Base-by-base conservation (phyloP, 2,113 vertebrate species). In the Melanerpes formicivorus region DNA sequence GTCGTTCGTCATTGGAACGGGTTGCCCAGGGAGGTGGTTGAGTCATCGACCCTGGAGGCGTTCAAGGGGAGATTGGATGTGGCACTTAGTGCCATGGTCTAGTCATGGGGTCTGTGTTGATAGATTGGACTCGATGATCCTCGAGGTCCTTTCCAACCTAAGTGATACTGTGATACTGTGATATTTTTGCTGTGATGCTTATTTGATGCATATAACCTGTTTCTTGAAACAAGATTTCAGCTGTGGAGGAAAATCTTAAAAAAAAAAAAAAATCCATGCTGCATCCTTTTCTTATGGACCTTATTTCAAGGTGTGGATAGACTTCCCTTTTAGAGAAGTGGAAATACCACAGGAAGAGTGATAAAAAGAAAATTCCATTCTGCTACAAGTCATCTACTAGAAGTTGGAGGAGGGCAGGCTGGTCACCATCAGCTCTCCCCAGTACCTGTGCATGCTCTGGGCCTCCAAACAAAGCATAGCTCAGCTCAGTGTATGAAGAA, bases 371-470 rank as follows among this genome's bases (percentile, higher is more conserved):
- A 87, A 48, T 84, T 32, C 10, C 8, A 4, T 56, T 81, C 27
- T 46, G 16, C 27, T 56, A 27, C 27, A 92, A 27, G 4, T 62
- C 32, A 52, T 30, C 11, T 54, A 19, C 7, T 11, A 50, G 71
- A 76, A 40, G 19, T 0, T 74, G 29, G 30, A 79, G 16, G 50
- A 54, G 22, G 8, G 8, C 22, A 37, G 21, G 9, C 16, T 1
- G 2, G 5, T 59, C 9, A 9, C 42, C 8, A 11, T 0, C 0
- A 11, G 59, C 14, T 26, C 30, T 63, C 32, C 42, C 4, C 4
- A 30, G 5, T 18, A 4, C 0, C 0, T 69, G 4, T 23, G 37
- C 14, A 18, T 26, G 9, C 63, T 62, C 8, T 0, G 2, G 7
- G 7, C 69, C 37, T 56, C 18, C 37, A 34, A 11, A 23, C 3